Conservation (phyloP, 2,888 invertebrate species). For the Oscheius sp. region DNA sequence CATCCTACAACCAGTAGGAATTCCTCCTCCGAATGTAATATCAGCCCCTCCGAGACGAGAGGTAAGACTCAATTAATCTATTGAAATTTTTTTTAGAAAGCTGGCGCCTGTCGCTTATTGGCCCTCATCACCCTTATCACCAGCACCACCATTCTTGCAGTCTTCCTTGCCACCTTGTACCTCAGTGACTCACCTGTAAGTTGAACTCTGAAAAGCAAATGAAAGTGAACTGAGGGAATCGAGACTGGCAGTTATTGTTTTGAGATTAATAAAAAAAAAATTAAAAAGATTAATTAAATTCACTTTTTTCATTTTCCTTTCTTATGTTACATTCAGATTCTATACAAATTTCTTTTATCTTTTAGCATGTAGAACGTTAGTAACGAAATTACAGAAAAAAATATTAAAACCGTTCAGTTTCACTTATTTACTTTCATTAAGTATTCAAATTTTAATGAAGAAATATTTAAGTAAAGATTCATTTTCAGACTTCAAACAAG, state of each 20-base stretch:
- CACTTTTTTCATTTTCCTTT: background rate
- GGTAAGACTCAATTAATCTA: background rate
- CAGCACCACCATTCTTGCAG: conserved; percentile 8
- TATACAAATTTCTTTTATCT: background rate
- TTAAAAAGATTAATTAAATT: no score
- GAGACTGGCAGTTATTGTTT: no score
- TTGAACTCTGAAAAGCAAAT: background rate
- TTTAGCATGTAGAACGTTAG: no score
- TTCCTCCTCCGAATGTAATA: background rate
- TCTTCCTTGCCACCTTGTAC: conserved; percentile 1
- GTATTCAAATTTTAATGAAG: background rate
- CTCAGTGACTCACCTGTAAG: conserved; percentile 1
- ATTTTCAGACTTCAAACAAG: conserved; percentile 1
- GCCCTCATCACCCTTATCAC: conserved; percentile 7
- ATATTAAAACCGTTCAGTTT: no score
- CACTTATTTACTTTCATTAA: no score
- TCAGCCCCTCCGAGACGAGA: background rate
- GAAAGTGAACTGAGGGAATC: no score
- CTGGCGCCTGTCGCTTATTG: conserved; percentile 11
- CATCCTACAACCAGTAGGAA: conserved; percentile 42
- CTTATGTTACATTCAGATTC: background rate
- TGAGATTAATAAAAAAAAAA: no score
- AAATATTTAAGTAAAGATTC: background rate
- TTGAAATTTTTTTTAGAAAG: background rate
- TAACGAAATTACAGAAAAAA: no score